Percentiles rank a stretch among this genome's conserved stretches.
Conservation (phyloP, 2,113 vertebrate genomes). For the Lonchura striata region DNA sequence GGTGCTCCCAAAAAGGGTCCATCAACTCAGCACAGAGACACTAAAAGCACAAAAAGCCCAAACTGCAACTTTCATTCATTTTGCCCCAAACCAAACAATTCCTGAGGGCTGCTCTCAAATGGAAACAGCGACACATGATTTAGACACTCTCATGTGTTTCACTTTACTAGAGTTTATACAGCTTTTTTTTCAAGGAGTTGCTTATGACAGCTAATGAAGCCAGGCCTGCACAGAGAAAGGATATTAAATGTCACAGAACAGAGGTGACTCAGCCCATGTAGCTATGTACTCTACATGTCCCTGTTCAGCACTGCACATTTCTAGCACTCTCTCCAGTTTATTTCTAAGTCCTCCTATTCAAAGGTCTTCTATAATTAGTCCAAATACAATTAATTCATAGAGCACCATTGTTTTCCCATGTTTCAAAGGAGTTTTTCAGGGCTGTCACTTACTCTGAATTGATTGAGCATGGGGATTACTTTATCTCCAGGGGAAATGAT, state of each 20-base stretch:
- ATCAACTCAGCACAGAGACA: background rate
- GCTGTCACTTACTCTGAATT: background rate
- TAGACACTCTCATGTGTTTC: background rate
- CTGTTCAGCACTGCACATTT: background rate
- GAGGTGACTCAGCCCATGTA: background rate
- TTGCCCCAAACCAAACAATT: background rate
- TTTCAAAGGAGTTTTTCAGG: conserved; percentile 12
- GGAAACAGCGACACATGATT: background rate
- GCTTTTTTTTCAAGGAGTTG: background rate
- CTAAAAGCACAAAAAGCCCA: background rate
- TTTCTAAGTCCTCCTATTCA: background rate
- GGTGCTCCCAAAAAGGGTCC: background rate
- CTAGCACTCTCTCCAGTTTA: background rate
- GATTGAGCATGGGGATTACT: conserved; percentile 34
- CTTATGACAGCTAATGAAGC: background rate
- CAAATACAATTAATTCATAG: conserved; percentile 6
- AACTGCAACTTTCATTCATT: background rate
- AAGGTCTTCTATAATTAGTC: background rate
- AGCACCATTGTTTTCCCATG: background rate
- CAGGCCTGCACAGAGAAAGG: background rate
- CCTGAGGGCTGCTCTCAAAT: background rate
- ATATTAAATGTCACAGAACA: background rate
- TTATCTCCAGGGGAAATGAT: conserved; percentile 41
- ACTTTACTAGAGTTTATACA: background rate
- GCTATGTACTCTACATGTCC: background rate